These are phyloP conservation scores for Oscheius sp. DNA, from an alignment of 2,888 invertebrate genomes.

Conservation along the genomic window DNA sequence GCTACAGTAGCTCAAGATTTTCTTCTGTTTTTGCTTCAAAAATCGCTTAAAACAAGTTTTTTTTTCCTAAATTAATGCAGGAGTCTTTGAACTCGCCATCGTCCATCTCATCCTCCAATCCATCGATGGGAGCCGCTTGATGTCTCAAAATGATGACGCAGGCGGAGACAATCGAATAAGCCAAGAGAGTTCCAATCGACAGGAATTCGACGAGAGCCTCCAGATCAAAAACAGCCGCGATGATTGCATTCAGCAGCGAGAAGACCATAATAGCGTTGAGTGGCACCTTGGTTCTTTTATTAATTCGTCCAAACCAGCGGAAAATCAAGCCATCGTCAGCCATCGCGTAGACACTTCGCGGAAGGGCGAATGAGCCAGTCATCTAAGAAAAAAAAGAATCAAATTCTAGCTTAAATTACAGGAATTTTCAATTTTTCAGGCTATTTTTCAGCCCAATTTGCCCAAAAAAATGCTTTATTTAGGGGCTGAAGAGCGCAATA, in stretches of 20 bases:
- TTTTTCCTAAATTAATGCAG: too few relatives aligned
- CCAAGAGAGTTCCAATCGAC: slow-evolving; percentile 66
- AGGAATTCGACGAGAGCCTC: slow-evolving; percentile 70
- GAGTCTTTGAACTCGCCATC: slow-evolving; percentile 13
- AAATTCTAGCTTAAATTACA: background rate
- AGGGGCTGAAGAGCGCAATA: too few relatives aligned
- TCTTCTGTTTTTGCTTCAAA: too few relatives aligned
- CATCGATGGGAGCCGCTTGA: slow-evolving; percentile 47
- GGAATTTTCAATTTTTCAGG: too few relatives aligned
- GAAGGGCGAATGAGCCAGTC: slow-evolving; percentile 83
- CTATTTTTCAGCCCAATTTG: too few relatives aligned
- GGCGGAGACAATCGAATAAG: slow-evolving; percentile 58
- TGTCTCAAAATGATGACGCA: slow-evolving; percentile 69
- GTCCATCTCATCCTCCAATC: slow-evolving; percentile 29
- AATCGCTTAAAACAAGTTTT: too few relatives aligned
- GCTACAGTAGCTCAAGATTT: too few relatives aligned
- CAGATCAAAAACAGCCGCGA: slow-evolving; percentile 69
- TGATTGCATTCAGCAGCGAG: slow-evolving; percentile 67
- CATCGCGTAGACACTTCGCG: slow-evolving; percentile 77
- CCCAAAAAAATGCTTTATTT: too few relatives aligned
- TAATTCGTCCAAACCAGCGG: slow-evolving; percentile 70
- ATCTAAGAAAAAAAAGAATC: slow-evolving; percentile 60
- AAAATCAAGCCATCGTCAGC: slow-evolving; percentile 75
- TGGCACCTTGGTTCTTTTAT: slow-evolving; percentile 52
- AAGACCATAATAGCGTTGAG: slow-evolving; percentile 56